Conservation (phyloP, 2,888 invertebrate genomes). For the Loripinus fragilis region DNA sequence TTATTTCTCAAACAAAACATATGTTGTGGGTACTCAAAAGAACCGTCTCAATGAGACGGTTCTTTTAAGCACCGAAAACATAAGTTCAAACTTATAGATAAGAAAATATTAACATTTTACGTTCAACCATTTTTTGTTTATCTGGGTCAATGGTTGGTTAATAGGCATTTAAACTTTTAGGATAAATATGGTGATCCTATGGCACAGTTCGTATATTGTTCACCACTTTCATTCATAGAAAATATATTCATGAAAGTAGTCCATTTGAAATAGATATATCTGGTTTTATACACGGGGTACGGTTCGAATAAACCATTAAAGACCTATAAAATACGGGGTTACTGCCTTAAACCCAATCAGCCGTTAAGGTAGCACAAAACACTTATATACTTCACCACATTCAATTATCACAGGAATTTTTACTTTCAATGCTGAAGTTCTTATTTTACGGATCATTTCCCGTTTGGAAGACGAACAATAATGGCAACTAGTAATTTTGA, state of each 20-base stretch:
- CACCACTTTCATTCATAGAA: constrained; percentile 1
- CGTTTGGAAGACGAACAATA: constrained; percentile 7
- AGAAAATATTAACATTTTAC: no score
- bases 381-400: constrained; percentile 19
- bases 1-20: no score
- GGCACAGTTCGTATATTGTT: no score
- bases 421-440: constrained; percentile 3
- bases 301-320: constrained; percentile 2
- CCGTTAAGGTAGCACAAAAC: background rate
- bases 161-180: no score
- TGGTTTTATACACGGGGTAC: background rate
- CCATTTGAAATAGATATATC: constrained; percentile 2
- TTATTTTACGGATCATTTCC: constrained; percentile 19
- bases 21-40: no score
- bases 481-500: constrained; percentile 16
- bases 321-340: constrained; percentile 12
- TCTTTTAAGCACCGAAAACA: no score
- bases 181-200: no score
- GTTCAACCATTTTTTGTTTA: no score
- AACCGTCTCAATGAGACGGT: no score
- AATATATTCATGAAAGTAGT: background rate
- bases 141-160: no score
- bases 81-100: no score
- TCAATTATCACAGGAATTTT: constrained; percentile 14
- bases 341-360: background rate